phyloP scores from a whole-genome alignment of 2,113 vertebrate species.

The Galbula dea region DNA sequence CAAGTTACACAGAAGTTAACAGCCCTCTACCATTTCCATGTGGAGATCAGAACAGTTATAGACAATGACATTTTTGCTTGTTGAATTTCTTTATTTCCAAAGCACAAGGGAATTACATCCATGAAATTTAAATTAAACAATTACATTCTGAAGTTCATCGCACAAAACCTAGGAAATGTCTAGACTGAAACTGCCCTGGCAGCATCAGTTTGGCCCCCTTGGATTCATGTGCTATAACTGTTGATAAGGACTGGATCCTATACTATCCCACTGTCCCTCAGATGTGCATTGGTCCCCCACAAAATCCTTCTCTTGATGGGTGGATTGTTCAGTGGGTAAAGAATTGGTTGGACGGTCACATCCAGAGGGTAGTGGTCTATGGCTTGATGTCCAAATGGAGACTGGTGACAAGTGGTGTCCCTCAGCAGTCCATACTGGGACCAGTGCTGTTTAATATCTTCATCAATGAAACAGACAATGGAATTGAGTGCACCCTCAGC shows the following conservation, averaged over 20 bases:
- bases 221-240: not conserved
- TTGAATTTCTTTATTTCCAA: not conserved
- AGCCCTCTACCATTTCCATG: not conserved
- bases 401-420: not conserved
- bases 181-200: not conserved
- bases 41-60: not conserved
- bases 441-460: not conserved
- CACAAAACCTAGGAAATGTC: not conserved
- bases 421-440: not conserved
- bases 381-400: not conserved
- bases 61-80: not conserved
- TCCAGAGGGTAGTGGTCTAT: not conserved
- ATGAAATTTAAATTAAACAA: not conserved
- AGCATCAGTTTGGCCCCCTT: not conserved
- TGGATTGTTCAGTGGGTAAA: not conserved
- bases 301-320: not conserved
- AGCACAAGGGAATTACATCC: rapidly evolving
- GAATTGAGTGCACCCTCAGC: not conserved
- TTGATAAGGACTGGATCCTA: not conserved
- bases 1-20: not conserved
- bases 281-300: not conserved
- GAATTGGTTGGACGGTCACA: not conserved
- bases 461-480: not conserved
- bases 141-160: not conserved
- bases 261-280: not conserved